Conservation (phyloP, 2,888 invertebrate genomes). For the Notodonta dromedarius region DNA sequence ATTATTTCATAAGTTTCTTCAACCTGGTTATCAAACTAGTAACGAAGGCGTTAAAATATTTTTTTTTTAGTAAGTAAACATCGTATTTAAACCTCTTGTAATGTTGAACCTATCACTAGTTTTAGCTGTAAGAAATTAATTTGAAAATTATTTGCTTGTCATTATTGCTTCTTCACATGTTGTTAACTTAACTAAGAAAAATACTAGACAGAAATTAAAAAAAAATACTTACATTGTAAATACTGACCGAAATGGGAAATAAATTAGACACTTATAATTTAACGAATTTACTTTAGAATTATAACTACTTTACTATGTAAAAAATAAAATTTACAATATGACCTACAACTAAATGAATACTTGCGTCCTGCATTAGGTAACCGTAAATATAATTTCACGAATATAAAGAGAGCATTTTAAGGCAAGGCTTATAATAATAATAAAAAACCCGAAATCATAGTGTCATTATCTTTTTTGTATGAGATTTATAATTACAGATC, state of each 20-base stretch:
- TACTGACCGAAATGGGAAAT: constrained; percentile 84
- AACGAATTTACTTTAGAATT: constrained; percentile 53
- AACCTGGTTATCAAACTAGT: not conserved
- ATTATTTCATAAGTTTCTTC: not conserved
- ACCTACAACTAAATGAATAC: constrained; percentile 78
- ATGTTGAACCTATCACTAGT: not conserved
- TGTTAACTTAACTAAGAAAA: constrained; percentile 61
- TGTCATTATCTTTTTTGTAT: constrained; percentile 38
- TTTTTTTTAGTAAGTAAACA: not conserved
- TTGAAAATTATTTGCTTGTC: constrained; percentile 36
- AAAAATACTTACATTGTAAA: constrained; percentile 81
- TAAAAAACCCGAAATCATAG: constrained; percentile 51
- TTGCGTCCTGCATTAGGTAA: constrained; percentile 82
- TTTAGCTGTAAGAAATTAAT: not conserved
- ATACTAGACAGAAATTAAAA: constrained; percentile 64
- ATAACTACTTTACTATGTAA: constrained; percentile 62
- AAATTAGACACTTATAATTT: constrained; percentile 77
- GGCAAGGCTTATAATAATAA: constrained; percentile 65
- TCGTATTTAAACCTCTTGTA: not conserved
- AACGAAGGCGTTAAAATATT: too few relatives aligned
- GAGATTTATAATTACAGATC: constrained; percentile 50
- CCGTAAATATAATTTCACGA: constrained; percentile 80
- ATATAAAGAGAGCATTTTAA: constrained; percentile 81
- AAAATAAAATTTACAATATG: constrained; percentile 76
- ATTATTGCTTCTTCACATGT: constrained; percentile 69